Base-by-base conservation (phyloP, 2,113 vertebrate species). In the Oryctolagus cuniculus region DNA sequence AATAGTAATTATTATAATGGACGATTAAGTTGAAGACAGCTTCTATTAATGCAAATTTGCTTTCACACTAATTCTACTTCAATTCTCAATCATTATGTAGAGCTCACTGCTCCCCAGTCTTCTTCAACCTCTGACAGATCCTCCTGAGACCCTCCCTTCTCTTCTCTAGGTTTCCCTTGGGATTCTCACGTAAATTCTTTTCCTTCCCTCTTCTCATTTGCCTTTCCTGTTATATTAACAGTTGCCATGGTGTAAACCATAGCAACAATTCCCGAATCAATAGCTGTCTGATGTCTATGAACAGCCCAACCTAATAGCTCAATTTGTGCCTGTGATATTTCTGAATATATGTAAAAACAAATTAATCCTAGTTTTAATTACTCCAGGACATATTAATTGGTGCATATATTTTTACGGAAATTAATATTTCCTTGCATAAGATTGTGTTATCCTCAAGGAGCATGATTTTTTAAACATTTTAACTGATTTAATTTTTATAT, bases 161-260 rank as follows among this genome's bases (percentile, higher is more conserved):
- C 58, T 90, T 88, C 29, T 67, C 69, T 70, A 51, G 17, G 5
- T 66, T 91, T 95, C 78, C 16, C 19, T 92, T 74, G 44, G 24
- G 73, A 72, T 72, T 93, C 63, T 94, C 64, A 89, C 74, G 34
- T 85, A 89, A 79, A 36, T 93, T 92, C 63, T 93, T 77, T 84
- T 63, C 51, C 61, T 87, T 55, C 34, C 5, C 53, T 1, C 21
- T 64, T 75, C 27, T 91, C 55, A 83, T 83, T 89, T 78, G 34
- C 38, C 58, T 96, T 92, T 90, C 77, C 10, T 51, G 27, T 66
- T 64, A 93, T 88, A 12, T 86, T 31, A 93, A 49, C 51, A 72
- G 78, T 89, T 90, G 67, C 66, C 21, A 89, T 36, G 70, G 93
- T 93, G 31, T 91, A 72, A 67, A 63, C 49, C n/a, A 67, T 66